phyloP scores from a whole-genome alignment of 2,888 invertebrate genomes.

The Heliconius hortense region DNA sequence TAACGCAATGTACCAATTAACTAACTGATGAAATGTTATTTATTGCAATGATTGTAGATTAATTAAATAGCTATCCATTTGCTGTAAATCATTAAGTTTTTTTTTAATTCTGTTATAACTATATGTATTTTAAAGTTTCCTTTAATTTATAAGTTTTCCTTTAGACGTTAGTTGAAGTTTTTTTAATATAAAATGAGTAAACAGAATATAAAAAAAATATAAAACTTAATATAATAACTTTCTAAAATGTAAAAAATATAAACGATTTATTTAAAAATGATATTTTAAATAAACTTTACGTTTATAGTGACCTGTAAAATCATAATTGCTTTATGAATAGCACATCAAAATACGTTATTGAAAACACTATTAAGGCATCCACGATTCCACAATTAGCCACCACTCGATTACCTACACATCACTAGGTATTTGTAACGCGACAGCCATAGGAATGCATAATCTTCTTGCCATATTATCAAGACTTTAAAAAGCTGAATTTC shows the following conservation, averaged over 20 bases:
- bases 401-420: slow-evolving; percentile 30
- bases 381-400: slow-evolving; percentile 20
- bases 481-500: slow-evolving; percentile 22
- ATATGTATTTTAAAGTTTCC: too few relatives aligned
- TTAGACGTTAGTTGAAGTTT: neutral
- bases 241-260: neutral
- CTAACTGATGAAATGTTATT: slow-evolving; percentile 31
- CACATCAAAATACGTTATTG: neutral
- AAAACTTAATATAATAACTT: neutral
- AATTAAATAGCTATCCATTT: neutral
- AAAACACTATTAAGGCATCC: slow-evolving; percentile 28
- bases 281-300: neutral
- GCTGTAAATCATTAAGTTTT: neutral
- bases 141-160: neutral
- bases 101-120: too few relatives aligned
- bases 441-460: slow-evolving; percentile 37
- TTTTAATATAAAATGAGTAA: too few relatives aligned
- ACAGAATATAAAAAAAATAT: too few relatives aligned
- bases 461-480: slow-evolving; percentile 12
- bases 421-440: slow-evolving; percentile 24
- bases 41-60: slow-evolving; percentile 22
- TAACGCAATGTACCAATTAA: slow-evolving; percentile 30
- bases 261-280: neutral
- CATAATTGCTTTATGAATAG: neutral
- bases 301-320: neutral